Conservation (phyloP, 53 echinoderm and acorn worm genomes). For the Antedon mediterranea region DNA sequence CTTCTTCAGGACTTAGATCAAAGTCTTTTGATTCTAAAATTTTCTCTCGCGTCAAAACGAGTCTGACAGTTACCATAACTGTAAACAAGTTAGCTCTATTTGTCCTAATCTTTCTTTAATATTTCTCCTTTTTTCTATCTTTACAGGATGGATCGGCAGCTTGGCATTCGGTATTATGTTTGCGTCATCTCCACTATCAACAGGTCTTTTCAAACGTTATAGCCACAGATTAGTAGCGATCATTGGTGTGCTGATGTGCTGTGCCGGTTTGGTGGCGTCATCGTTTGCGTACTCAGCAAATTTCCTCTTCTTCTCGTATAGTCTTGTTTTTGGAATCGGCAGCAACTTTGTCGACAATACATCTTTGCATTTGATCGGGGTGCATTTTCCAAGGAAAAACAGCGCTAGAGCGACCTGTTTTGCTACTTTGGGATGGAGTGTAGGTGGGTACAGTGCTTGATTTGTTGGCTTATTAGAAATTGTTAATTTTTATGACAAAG, state of each 20-base stretch:
- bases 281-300: conserved; percentile 54
- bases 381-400: conserved; percentile 90
- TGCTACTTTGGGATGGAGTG: conserved; percentile 90
- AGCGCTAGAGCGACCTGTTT: conserved; percentile 92
- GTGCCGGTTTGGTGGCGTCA: conserved; percentile 52
- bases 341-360: conserved; percentile 93
- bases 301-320: conserved; percentile 73
- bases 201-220: conserved; percentile 85
- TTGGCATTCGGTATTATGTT: conserved; percentile 91
- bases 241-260: conserved; percentile 57
- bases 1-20: too few relatives aligned
- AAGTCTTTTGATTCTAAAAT: too few relatives aligned
- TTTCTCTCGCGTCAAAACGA: too few relatives aligned
- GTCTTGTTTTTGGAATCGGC: conserved; percentile 72
- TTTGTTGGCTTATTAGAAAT: neutral
- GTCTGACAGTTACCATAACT: too few relatives aligned
- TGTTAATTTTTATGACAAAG: neutral
- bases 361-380: conserved; percentile 60
- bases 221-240: conserved; percentile 65
- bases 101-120: too few relatives aligned
- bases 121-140: neutral
- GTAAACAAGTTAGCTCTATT: too few relatives aligned
- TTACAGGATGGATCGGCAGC: conserved; percentile 85
- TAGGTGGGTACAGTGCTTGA: conserved; percentile 33
- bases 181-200: conserved; percentile 77